Evolutionary conservation across 35 echinoderm and acorn worm genomes (phyloP).

Genomic region (Acanthaster planci): DNA sequence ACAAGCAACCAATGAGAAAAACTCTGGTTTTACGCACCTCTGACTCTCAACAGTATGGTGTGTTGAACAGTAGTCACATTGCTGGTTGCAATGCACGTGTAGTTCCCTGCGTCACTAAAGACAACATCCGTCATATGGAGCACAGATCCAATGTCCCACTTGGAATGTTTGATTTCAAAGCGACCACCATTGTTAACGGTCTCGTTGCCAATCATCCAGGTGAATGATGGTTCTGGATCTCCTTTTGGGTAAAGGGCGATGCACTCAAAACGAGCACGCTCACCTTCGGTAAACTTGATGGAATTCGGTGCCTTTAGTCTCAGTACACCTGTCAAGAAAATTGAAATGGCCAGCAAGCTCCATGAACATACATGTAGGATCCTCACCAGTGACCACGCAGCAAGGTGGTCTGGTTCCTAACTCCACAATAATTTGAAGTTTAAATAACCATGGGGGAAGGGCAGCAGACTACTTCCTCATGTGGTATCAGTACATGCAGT

Average conservation of each 20-base stretch:
- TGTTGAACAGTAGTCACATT: not conserved
- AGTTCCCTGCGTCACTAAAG: slow-evolving; percentile 51
- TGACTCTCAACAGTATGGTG: slow-evolving; percentile 58
- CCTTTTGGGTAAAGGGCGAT: not conserved
- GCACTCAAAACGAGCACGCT: slow-evolving; percentile 63
- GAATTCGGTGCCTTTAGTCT: slow-evolving; percentile 42
- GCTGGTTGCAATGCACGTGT: slow-evolving; percentile 56
- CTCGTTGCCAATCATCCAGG: slow-evolving; percentile 1
- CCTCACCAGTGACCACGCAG: too few species aligned
- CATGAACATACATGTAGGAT: too few species aligned
- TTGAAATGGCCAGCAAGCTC: too few species aligned
- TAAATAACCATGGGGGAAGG: too few species aligned
- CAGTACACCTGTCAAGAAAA: slow-evolving; percentile 37
- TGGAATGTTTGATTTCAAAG: not conserved
- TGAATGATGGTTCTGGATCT: slow-evolving; percentile 10
- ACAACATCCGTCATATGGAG: slow-evolving; percentile 42
- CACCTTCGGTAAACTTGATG: slow-evolving; percentile 74
- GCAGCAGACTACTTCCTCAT: too few species aligned
- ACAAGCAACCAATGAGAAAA: too few species aligned
- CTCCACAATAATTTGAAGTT: too few species aligned
- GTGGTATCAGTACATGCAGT: too few species aligned
- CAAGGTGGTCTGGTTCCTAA: too few species aligned
- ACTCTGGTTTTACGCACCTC: slow-evolving; percentile 54
- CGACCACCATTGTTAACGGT: not conserved
- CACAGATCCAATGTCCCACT: not conserved